Evolutionary conservation across 2,113 vertebrate genomes (phyloP).

Genomic region (Emydocephalus ijimae): DNA sequence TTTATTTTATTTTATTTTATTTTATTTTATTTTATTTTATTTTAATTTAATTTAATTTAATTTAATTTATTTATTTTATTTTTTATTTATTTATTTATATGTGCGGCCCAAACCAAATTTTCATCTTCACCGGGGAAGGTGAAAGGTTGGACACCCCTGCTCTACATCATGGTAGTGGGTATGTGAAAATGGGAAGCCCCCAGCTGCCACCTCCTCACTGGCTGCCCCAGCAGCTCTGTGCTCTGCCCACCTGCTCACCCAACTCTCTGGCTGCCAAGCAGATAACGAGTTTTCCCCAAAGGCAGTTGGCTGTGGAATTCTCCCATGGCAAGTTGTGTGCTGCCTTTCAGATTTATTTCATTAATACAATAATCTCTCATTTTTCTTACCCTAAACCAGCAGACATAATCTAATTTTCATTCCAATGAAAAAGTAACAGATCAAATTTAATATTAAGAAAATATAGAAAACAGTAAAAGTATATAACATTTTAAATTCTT

Average conservation of each 20-base stretch:
- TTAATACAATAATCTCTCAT: neutral
- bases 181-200: neutral
- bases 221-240: neutral
- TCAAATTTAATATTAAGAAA: neutral
- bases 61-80: no score
- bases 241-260: neutral
- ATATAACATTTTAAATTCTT: neutral
- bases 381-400: neutral
- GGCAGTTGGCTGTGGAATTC: neutral
- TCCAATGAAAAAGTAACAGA: neutral
- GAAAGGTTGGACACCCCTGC: no score
- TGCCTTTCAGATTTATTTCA: neutral
- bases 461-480: neutral
- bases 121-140: no score
- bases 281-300: neutral
- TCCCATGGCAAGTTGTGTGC: neutral
- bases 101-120: no score
- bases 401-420: neutral
- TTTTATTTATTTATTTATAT: no score
- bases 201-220: neutral
- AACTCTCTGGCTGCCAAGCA: neutral
- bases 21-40: no score
- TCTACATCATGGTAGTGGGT: neutral
- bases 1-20: no score
- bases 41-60: no score